Base-by-base conservation (phyloP, 2,113 vertebrate genomes). In the Hydropotes inermis region DNA sequence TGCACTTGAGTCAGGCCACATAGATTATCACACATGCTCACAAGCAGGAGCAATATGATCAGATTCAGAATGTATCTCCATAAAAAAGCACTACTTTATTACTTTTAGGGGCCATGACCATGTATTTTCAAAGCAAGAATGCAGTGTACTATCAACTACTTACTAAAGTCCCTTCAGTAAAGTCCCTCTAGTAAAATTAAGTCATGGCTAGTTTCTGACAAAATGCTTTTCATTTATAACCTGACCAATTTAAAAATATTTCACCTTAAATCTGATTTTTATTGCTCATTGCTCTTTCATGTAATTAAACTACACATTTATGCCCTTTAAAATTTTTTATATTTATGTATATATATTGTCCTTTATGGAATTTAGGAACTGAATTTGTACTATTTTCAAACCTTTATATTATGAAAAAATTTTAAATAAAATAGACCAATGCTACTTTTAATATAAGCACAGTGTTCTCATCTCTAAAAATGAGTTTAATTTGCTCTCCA, bases 291-390 rank as follows among this genome's bases (percentile, higher is more conserved):
- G 57, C 14, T 36, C 11, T 70, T 57, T 27, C 17, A 78, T 67
- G 17, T 70, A 54, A 79, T 91, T 96, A 13, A 94, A 55, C 30
- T 67, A 61, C 27, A 86, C 76, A 83, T 64, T 58, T 14, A 33
- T 79, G 8, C 25, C 36, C 30, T 89, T 43, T 83, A 45, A 47
- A 47, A 11, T 11, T 54, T 88, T 90, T 94, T 76, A 39, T 84
- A 70, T 57, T 55, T 12, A 13, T 52, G 10, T n/a, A 88, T 33
- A 13, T 55, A 83, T 94, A 21, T 84, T 84, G 85, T n/a, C 14
- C 15, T 76, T 76, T 60, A n/a, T 94, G 43, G 52, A 93, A 93
- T 54, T 90, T 87, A 96, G 94, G 15, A 87, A 93, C 58, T 60
- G 5, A 16, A 60, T 67, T 70, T 87, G 5, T 47, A 30, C 10